These are phyloP conservation scores for Neosilurus mollespiculum DNA, from an alignment of 2,797 vertebrate species.

Conservation along the genomic window DNA sequence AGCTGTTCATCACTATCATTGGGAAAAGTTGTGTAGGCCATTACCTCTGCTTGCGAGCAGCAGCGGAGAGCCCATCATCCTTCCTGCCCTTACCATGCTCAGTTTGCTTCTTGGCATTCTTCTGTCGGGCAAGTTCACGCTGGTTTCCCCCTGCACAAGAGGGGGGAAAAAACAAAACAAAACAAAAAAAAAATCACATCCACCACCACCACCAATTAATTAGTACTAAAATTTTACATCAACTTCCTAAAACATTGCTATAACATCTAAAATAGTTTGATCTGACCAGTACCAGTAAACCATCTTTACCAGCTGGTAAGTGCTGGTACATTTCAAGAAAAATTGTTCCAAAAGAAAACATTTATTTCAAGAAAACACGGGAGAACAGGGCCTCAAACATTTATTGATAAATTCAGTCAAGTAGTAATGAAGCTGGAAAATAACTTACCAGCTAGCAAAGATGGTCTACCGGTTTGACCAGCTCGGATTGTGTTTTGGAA, in stretches of 20 bases:
- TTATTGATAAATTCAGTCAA: not conserved
- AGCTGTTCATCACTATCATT: not conserved
- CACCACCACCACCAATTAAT: not conserved
- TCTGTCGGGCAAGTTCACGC: conserved; percentile 79
- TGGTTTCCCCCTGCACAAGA: conserved; percentile 58
- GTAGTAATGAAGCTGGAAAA: conserved; percentile 5
- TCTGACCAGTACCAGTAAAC: conserved; percentile 22
- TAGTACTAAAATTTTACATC: not conserved
- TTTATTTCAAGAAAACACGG: no score
- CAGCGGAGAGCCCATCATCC: conserved; percentile 78
- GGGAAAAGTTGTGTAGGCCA: not conserved
- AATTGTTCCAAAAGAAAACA: not conserved
- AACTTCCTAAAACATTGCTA: not conserved
- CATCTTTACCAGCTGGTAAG: conserved; percentile 4
- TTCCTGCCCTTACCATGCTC: conserved; percentile 70
- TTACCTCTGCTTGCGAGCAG: conserved; percentile 79
- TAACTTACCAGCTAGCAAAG: conserved; percentile 18
- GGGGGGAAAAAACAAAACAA: not conserved
- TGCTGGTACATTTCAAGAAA: not conserved
- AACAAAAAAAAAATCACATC: not conserved
- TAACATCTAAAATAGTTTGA: not conserved
- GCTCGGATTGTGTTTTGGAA: conserved; percentile 10
- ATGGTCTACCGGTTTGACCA: conserved; percentile 20
- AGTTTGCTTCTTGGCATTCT: conserved; percentile 77
- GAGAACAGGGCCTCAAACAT: not conserved